Evolutionary conservation across 2,113 vertebrate species (phyloP), one percentile per base, ranked within the genome.

Genomic region (Gnathonemus longibarbis): DNA sequence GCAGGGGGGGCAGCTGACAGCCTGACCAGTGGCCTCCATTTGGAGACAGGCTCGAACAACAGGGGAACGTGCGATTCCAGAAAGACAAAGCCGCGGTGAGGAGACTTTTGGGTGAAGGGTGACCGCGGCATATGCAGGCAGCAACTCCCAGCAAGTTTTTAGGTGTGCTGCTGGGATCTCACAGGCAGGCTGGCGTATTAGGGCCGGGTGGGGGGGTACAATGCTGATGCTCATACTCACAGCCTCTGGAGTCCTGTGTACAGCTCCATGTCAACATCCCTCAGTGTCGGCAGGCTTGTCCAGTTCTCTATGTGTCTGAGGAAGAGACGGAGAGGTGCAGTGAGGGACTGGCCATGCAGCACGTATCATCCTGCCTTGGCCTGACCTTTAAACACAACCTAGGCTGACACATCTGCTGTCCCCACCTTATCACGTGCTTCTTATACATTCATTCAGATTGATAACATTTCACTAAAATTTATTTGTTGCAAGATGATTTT

Each of bases 281-380:
- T 97, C 92, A 99, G 92, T 0, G 94, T 97, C 92, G 97, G 96
- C 91, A 98, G 95, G 48, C 97, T 96, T 24, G 95, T 97, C 98
- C 98, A 99, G 95, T 97, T 98, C 94, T 99, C 98, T 92, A 99
- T 97, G 94, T 98, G 96, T 97, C 98, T 99, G 96, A 3, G 91
- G 91, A 84, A 87, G 91, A 93, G 89, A 56, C 70, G 42, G 92
- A 87, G 86, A 77, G 15, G 24, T 5, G 86, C 10, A 10, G 42
- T 48, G 19, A 84, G 2, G n/a, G 21, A 6, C 2, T 3, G n/a
- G 31, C 21, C 45, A n/a, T 48, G 31, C 6, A 1, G 77, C n/a
- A 21, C 15, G 7, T 9, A 39, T 9, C 17, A 19, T 8, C 17
- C 39, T 1, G 3, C n/a, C 62, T 66, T 0, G 0, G 7, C 58